Evolutionary conservation across 2,888 invertebrate species (phyloP).

Genomic region (Marronus borbonicus): DNA sequence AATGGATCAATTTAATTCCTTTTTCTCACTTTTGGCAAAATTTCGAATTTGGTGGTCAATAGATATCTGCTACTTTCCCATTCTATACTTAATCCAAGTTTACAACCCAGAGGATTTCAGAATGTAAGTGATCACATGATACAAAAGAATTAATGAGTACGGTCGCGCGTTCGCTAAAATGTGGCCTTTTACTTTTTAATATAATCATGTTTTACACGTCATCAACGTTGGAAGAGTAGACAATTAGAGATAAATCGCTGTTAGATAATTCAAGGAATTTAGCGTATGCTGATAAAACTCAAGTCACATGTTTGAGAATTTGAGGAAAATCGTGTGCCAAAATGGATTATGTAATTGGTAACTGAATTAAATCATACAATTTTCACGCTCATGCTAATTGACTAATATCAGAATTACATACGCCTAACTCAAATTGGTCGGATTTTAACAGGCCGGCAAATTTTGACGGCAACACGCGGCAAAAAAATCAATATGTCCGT

Average conservation of each 20-base stretch:
- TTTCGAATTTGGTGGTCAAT: neutral
- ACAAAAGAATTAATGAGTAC: neutral
- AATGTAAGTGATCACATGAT: too few species aligned
- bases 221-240: neutral
- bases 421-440: neutral
- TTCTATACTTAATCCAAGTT: too few species aligned
- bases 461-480: constrained; percentile 17
- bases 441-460: neutral
- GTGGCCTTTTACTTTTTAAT: constrained; percentile 38
- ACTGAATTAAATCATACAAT: constrained; percentile 24
- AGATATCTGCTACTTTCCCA: too few species aligned
- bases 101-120: too few species aligned
- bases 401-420: neutral
- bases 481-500: constrained; percentile 44
- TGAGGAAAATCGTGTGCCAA: constrained; percentile 30
- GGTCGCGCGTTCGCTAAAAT: constrained; percentile 25
- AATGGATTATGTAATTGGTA: constrained; percentile 24
- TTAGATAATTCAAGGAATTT: constrained; percentile 32
- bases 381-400: constrained; percentile 10
- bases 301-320: constrained; percentile 38
- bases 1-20: neutral
- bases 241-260: constrained; percentile 8
- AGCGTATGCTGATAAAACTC: constrained; percentile 8
- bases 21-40: neutral
- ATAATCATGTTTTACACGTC: constrained; percentile 40